Conservation (phyloP, 2,888 invertebrate genomes). For the Cephus runcator region DNA sequence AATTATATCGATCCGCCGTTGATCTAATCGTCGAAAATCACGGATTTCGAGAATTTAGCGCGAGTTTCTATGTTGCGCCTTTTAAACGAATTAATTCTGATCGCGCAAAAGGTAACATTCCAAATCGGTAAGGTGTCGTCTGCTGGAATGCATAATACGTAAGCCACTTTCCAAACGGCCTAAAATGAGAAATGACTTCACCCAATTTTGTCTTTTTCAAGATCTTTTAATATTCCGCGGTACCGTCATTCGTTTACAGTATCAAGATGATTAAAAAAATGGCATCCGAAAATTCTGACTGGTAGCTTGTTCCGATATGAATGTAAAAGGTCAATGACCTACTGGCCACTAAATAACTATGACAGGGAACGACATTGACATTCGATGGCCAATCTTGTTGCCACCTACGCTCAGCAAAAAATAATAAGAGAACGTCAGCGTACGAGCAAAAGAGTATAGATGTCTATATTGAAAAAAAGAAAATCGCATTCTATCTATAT, state of each 20-base stretch:
- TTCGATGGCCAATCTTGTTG: slow-evolving; percentile 17
- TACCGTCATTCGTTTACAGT: neutral
- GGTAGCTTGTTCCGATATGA: neutral
- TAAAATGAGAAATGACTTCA: neutral
- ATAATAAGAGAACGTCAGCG: neutral
- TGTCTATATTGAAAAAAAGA: neutral
- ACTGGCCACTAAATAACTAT: slow-evolving; percentile 13
- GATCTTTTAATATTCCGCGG: neutral
- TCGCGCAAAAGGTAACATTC: neutral
- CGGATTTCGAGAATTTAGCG: no score
- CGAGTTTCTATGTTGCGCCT: neutral
- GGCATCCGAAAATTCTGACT: neutral
- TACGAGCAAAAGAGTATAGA: neutral
- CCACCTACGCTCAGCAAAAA: slow-evolving; percentile 12
- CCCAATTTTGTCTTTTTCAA: neutral
- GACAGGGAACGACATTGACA: slow-evolving; percentile 28
- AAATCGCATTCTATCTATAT: neutral
- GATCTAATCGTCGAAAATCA: neutral
- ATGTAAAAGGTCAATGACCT: slow-evolving; percentile 22
- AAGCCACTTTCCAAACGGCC: neutral
- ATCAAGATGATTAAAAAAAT: neutral
- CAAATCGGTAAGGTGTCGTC: neutral
- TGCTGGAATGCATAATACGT: neutral
- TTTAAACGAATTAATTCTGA: neutral
- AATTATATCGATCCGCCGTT: neutral